Base-by-base conservation (phyloP, 2,797 vertebrate species). In the Siniperca scherzeri region DNA sequence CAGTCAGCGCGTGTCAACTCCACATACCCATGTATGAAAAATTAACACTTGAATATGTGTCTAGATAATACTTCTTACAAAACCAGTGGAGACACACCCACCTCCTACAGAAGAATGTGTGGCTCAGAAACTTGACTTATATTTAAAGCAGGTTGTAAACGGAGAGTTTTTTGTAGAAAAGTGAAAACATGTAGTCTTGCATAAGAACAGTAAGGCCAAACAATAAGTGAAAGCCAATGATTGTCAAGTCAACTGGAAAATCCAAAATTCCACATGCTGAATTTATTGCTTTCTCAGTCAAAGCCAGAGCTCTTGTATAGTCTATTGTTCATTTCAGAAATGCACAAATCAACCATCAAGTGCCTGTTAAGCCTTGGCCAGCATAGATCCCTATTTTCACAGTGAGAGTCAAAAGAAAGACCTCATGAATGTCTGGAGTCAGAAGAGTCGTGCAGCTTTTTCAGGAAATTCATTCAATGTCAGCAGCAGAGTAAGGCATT, bases 321-420 rank as follows among this genome's bases (percentile, higher is more conserved):
- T 73, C 30, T 71, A 17, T 66, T 84, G 68, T 65, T 83, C 10
- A 38, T 16, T 22, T 78, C 4, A 27, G 33, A 25, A 69, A 75
- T 65, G 50, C 38, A 76, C 33, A 77, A 82, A 84, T 84, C 78
- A 82, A 69, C 65, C 76, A 76, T 77, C 61, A 73, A 65, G 52
- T 22, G 33, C 0, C 14, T 66, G 33, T 25, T 79, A 48, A 65
- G 40, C 72, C 14, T 22, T 11, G 25, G 2, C 1, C 30, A 7
- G 55, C 44, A 57, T 36, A 70, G 12, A 46, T 67, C 42, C 40
- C 64, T 11, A 40, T 44, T 19, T 48, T 22, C 33, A 30, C 62
- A 57, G 27, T 17, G 16, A 55, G 33, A 12, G 10, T 56, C 21
- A 69, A 53, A 65, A 56, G n/a, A 60, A 53, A 59, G 27, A 78